Base-by-base conservation (phyloP, 2,113 vertebrate species). In the Pollimyrus isidori region DNA sequence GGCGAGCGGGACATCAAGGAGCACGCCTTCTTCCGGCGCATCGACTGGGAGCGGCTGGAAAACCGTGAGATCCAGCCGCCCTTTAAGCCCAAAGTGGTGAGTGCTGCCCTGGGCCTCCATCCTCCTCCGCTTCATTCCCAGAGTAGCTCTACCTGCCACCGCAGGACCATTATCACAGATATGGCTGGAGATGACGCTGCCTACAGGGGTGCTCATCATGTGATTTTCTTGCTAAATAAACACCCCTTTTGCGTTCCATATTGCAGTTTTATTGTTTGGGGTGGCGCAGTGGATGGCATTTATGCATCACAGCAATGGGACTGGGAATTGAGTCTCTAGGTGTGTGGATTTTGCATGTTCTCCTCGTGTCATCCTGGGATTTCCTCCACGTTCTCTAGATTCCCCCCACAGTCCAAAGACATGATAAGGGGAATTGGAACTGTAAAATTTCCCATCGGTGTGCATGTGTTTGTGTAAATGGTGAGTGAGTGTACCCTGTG, bases 71-170 rank as follows among this genome's bases (percentile, higher is more conserved):
- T 99, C 89, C 98, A 99, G 94, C 98, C 98, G 0, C 98, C 98
- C 0, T 99, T 98, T 96, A 99, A 99, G 91, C 98, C 98, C 21
- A 99, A 99, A 98, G 96, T 97, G 96, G 98, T 99, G 94, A 97
- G 97, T 97, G 7, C n/a, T 84, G 45, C 42, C 45, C 11, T 39
- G 1, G 69, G 30, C 13, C 56, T 62, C 7, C 7, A 7, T 35
- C 13, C 65, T 13, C 11, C 26, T 73, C 65, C 1, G n/a, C 30
- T 15, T 30, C 26, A 13, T 4, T 73, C 26, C 26, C 65, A 3
- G 5, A 15, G 65, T 7, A 35, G 3, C 26, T 73, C 3, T 4
- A 73, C 26, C 11, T 0, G 7, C 65, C 65, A 5, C 9, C 0
- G 6, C 10, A 4, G n/a, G 26, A 35, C 2, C 56, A 62, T 9